Percentiles rank a stretch among this genome's conserved stretches.
phyloP scores from a whole-genome alignment of 2,888 invertebrate genomes.

The Eilema sororculum region DNA sequence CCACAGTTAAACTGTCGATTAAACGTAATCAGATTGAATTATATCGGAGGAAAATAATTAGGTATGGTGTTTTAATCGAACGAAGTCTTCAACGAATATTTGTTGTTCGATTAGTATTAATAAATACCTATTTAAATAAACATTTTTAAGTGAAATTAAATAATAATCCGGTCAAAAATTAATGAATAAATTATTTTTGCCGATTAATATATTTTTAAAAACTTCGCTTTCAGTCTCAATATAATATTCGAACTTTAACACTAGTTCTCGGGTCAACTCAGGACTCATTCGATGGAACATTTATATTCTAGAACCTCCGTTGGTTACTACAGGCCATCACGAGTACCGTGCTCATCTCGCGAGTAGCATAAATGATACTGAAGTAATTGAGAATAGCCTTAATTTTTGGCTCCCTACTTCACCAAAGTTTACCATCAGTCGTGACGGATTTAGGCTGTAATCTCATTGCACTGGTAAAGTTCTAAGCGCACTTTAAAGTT shows the following conservation, averaged over 20 bases:
- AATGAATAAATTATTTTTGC: no score
- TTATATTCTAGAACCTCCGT: not conserved
- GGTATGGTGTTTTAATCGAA: constrained; percentile 9
- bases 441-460: not conserved
- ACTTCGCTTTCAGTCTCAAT: no score
- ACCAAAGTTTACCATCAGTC: not conserved
- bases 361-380: no score
- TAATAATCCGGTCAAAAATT: no score
- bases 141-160: no score
- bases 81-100: constrained; percentile 9
- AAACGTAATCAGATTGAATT: constrained; percentile 15
- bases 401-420: not conserved
- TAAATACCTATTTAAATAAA: no score
- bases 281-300: not conserved
- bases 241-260: not conserved
- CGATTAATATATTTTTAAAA: no score
- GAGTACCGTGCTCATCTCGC: not conserved
- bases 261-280: not conserved
- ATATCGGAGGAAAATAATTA: constrained; percentile 14
- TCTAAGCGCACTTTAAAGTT: not conserved
- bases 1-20: constrained; percentile 3
- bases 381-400: not conserved
- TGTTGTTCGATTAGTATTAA: not conserved
- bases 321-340: not conserved
- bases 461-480: not conserved